Evolutionary conservation across 2,113 vertebrate genomes (phyloP).

Genomic region (Hydrochoerus hydrochaeris): DNA sequence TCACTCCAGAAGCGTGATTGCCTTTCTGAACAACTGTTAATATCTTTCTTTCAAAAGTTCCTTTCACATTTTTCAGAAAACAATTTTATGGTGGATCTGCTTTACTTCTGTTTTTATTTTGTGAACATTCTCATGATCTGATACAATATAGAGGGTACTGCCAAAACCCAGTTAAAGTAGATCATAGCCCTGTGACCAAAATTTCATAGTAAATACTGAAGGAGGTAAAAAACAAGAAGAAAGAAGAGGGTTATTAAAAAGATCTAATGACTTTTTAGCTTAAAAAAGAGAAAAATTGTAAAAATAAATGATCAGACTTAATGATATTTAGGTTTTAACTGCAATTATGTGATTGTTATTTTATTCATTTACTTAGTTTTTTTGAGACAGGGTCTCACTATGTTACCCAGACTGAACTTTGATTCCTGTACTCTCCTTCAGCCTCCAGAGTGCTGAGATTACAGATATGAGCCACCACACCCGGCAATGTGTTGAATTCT

Average conservation of each 20-base stretch:
- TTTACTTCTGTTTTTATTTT: background rate
- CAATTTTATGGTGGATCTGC: background rate
- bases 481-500: background rate
- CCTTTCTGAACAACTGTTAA: background rate
- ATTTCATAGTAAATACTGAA: background rate
- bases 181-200: background rate
- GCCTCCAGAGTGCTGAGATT: background rate
- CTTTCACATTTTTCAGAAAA: background rate
- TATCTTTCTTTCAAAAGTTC: background rate
- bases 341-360: background rate
- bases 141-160: background rate
- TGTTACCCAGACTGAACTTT: background rate
- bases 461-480: too few species aligned
- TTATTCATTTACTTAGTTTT: background rate
- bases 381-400: background rate
- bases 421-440: background rate
- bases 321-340: constrained; percentile 5
- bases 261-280: background rate
- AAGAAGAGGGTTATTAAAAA: background rate
- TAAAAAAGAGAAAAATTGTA: constrained; percentile 36
- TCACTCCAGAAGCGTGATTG: background rate
- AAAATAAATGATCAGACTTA: constrained; percentile 18
- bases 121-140: background rate
- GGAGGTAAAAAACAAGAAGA: background rate
- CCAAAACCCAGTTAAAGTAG: background rate